These are phyloP conservation scores for Periplaneta americana DNA, from an alignment of 1,140 invertebrate species.

Conservation along the genomic window DNA sequence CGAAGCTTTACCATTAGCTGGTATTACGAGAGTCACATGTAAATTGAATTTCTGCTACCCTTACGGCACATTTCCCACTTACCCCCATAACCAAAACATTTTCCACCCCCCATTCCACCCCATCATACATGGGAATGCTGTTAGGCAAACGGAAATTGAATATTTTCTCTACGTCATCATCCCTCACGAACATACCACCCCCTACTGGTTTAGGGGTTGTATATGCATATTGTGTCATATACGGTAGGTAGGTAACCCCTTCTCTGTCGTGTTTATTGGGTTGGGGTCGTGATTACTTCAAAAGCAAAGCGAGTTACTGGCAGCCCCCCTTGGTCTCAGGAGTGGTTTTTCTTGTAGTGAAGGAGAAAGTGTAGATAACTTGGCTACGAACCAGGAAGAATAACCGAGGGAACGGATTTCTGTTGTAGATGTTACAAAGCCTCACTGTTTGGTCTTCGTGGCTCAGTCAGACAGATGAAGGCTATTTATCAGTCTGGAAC, in stretches of 20 bases:
- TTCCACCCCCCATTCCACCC: not conserved
- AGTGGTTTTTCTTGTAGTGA: not conserved
- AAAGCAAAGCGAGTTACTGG: not conserved
- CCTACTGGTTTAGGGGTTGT: not conserved
- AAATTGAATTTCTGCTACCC: not conserved
- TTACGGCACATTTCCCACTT: not conserved
- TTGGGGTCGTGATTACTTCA: not conserved
- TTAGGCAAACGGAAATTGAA: not conserved
- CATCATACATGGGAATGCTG: not conserved
- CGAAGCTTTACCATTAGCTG: too few relatives aligned
- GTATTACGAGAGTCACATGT: not conserved
- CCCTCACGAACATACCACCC: not conserved
- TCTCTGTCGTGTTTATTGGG: not conserved
- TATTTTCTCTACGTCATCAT: not conserved
- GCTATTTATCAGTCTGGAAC: too few relatives aligned
- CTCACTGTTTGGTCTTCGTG: too few relatives aligned
- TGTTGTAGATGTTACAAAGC: too few relatives aligned
- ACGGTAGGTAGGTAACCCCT: not conserved
- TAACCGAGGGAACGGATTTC: too few relatives aligned
- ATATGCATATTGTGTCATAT: not conserved
- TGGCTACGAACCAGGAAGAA: too few relatives aligned
- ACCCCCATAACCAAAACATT: not conserved
- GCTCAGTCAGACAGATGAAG: too few relatives aligned
- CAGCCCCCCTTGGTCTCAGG: not conserved
- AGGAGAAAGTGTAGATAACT: not conserved